Base-by-base conservation (phyloP, 2,797 vertebrate species). In the Takifugu rubripes region DNA sequence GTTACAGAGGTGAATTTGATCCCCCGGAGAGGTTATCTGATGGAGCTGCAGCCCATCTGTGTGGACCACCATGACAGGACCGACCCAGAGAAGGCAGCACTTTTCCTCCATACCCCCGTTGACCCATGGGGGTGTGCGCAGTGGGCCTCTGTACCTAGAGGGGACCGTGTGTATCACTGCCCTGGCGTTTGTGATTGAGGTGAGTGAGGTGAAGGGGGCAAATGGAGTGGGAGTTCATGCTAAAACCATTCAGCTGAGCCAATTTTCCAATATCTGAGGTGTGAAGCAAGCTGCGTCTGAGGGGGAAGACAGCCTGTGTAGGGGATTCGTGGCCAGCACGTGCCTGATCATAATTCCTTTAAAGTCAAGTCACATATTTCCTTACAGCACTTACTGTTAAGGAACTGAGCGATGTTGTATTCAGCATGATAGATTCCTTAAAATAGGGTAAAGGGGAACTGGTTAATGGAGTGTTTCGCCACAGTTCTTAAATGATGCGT, bases 41-140 rank as follows among this genome's bases (percentile, higher is more conserved):
- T 86, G 74, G 84, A 87, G 84, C 87, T 85, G 68, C 75, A 66
- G 85, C 56, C 87, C 86, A 84, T 88, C 61, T 81, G 72, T 25
- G 61, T 61, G 70, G 94, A 94, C 94, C 94, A 94, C 93, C 94
- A 72, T 73, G 86, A 66, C 81, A 87, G 82, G 52, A 54, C 72
- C 52, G 60, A 78, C 85, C 88, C 87, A 89, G 78, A 84, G 82
- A 91, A 90, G 87, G 90, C 86, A 90, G 77, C 54, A 55, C 52
- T 68, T 52, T 67, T 75, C 54, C 85, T 84, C 81, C 83, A 84
- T 80, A 84, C 83, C 87, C 88, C 83, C 77, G 70, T 86, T 84
- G 72, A 82, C 84, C 86, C 81, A 64, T 84, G 77, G 81, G 86
- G 71, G 79, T 73, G 77, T 33, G 31, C 88, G 84, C 88, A 81